Evolutionary conservation across 2,888 invertebrate genomes (phyloP).

Genomic region (Cinara cedri): DNA sequence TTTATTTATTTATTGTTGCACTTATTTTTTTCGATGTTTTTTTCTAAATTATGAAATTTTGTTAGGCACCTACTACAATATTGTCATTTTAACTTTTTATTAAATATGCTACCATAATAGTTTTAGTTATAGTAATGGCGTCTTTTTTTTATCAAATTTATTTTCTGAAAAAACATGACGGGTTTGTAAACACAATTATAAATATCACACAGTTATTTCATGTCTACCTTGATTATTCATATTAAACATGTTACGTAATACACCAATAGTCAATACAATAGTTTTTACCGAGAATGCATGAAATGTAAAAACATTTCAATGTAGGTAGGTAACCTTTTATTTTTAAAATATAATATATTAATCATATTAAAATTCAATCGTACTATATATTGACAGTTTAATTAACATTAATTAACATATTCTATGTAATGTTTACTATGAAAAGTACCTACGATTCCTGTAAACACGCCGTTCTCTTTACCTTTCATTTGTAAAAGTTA

Average conservation of each 20-base stretch:
- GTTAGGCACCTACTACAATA: no score
- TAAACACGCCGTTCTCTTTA: no score
- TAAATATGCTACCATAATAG: background rate
- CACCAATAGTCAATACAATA: background rate
- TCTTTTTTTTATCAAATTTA: background rate
- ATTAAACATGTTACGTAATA: background rate
- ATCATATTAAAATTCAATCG: background rate
- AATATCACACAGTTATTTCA: background rate
- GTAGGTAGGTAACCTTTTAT: background rate
- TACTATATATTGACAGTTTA: no score
- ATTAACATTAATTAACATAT: no score
- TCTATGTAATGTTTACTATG: no score
- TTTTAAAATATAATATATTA: slow-evolving; percentile 4
- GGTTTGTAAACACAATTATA: background rate
- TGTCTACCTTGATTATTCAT: background rate
- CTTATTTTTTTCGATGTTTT: no score
- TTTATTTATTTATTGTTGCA: no score
- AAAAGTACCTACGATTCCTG: no score
- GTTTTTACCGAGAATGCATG: background rate
- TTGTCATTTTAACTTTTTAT: background rate
- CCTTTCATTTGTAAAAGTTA: no score
- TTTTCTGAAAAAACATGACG: background rate
- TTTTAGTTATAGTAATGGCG: background rate
- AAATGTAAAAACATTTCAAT: background rate
- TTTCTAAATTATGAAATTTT: no score